phyloP scores from a whole-genome alignment of 2,888 invertebrate genomes.

The Lithophane socia region DNA sequence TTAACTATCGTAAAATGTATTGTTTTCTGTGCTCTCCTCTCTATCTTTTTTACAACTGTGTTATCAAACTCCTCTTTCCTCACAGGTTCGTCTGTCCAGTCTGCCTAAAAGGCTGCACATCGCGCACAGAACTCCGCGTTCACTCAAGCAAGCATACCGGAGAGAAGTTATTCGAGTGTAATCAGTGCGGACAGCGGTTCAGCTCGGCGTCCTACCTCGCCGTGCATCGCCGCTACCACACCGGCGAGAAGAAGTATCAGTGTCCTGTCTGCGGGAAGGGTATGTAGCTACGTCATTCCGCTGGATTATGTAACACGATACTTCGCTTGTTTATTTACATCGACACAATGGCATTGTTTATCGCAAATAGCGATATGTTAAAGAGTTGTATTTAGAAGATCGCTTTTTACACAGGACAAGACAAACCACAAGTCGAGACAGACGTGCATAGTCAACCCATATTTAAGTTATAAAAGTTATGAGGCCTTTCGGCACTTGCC shows the following conservation, averaged over 20 bases:
- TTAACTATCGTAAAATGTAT: background rate
- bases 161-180: constrained; percentile 86
- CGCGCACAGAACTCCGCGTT: constrained; percentile 85
- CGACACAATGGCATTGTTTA: background rate
- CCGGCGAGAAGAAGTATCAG: constrained; percentile 81
- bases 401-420: background rate
- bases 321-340: background rate
- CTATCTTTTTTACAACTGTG: background rate
- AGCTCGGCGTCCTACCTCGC: constrained; percentile 86
- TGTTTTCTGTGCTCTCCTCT: background rate
- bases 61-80: background rate
- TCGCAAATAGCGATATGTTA: too few relatives aligned
- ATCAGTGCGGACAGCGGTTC: constrained; percentile 82
- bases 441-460: background rate
- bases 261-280: constrained; percentile 85
- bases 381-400: background rate
- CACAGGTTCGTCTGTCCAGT: constrained; percentile 85
- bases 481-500: background rate
- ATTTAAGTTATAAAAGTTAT: background rate
- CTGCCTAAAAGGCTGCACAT: constrained; percentile 86
- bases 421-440: too few relatives aligned
- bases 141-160: constrained; percentile 85
- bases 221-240: constrained; percentile 84
- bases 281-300: constrained; percentile 49
- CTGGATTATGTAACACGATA: background rate